Conservation (phyloP, 2,888 invertebrate species). For the Griposia aprilina region DNA sequence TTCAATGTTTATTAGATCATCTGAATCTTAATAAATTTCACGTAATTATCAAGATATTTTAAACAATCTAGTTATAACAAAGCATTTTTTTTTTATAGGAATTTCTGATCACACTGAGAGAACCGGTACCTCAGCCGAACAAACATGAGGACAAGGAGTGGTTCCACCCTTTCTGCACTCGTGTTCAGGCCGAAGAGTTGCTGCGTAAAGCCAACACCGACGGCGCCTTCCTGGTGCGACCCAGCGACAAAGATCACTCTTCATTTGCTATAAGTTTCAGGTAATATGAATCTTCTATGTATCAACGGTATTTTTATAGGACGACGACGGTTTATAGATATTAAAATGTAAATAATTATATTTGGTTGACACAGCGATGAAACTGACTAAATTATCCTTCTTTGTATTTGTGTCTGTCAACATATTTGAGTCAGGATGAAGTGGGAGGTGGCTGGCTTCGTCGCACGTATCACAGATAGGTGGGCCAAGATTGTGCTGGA, state of each 20-base stretch:
- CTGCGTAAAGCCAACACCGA: constrained; percentile 95
- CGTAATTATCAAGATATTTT: not conserved
- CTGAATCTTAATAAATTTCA: not conserved
- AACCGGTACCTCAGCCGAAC: constrained; percentile 98
- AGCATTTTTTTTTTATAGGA: constrained; percentile 87
- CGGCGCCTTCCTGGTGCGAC: constrained; percentile 98
- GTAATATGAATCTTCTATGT: constrained; percentile 76
- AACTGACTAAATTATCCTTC: not conserved
- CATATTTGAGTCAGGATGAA: not conserved
- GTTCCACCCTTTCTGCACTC: constrained; percentile 96
- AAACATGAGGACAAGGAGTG: constrained; percentile 98
- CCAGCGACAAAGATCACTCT: constrained; percentile 96
- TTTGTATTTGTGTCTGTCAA: not conserved
- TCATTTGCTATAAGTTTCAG: constrained; percentile 98
- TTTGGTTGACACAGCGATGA: not conserved
- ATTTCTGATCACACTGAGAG: constrained; percentile 96
- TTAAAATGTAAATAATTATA: not conserved
- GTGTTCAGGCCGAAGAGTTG: constrained; percentile 96
- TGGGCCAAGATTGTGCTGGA: not conserved
- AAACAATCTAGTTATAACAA: not conserved
- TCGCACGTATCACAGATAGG: not conserved
- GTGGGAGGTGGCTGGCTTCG: not conserved
- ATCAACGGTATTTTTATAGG: not conserved
- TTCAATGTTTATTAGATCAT: not conserved
- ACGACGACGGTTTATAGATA: not conserved